Evolutionary conservation across 2,888 invertebrate genomes (phyloP).

Genomic region (Trachelus troglodyta): DNA sequence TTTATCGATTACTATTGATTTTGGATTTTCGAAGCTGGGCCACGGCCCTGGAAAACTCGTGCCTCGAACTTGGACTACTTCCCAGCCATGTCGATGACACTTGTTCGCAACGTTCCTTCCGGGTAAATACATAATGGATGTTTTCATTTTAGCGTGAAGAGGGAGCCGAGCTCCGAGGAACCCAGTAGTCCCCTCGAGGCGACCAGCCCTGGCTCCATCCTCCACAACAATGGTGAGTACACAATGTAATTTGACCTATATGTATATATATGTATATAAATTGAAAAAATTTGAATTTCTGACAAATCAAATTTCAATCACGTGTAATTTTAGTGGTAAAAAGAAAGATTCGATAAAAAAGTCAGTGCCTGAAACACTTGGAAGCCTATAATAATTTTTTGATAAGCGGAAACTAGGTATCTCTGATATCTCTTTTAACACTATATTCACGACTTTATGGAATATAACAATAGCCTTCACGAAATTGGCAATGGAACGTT

Average conservation of each 20-base stretch:
- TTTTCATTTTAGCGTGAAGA: conserved; percentile 62
- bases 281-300: background rate
- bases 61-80: too few relatives aligned
- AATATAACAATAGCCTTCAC: too few relatives aligned
- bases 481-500: too few relatives aligned
- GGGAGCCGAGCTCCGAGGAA: conserved; percentile 61
- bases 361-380: background rate
- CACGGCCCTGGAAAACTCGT: background rate
- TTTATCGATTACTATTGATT: too few relatives aligned
- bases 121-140: conserved; percentile 52
- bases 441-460: too few relatives aligned
- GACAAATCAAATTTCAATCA: background rate
- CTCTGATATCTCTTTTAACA: too few relatives aligned
- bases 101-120: conserved; percentile 11
- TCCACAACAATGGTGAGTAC: conserved; percentile 64
- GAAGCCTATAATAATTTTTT: too few relatives aligned
- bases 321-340: background rate
- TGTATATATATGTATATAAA: background rate
- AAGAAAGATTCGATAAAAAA: background rate
- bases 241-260: background rate
- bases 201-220: conserved; percentile 62
- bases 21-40: too few relatives aligned
- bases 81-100: background rate
- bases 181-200: conserved; percentile 63
- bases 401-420: too few relatives aligned